Evolutionary conservation across 1,140 invertebrate species (phyloP), one percentile per base, ranked within the genome.

Genomic region (Drosophila azteca): DNA sequence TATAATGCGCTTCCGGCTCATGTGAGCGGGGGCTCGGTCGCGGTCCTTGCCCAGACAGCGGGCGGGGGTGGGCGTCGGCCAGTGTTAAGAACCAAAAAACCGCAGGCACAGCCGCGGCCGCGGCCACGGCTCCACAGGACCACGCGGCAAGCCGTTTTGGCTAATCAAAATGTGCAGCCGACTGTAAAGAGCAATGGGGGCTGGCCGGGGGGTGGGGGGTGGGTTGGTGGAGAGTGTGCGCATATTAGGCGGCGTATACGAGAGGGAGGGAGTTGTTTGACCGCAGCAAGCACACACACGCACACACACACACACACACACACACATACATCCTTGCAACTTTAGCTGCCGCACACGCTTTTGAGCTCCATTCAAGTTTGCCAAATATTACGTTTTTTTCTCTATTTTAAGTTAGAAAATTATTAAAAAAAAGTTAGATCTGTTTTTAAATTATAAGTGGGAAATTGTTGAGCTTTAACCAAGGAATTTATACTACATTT

Each of bases 1-100:
- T 85, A 87, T 82, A 85, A 78, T 82, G 66, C 83, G 82, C 82
- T 87, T 87, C 82, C 82, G 82, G 82, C 82, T 87, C 82, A 75
- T 82, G 71, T 75, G 73, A 59, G 69, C 46, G 17, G 43, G 35
- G 35, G 11, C 11, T 11, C 11, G 35, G 11, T 35, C 35, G 11
- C 35, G 11, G 3, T 9, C 11, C 35, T 4, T 3, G n/a, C 51
- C 65, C 82, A 85, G 82, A 87, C 81, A 67, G 63, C 53, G 22
- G 54, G 13, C 11, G 45, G 50, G 45, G 50, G 31, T 11, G 31
- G 31, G 5, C 24, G 17, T 20, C 29, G 8, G 7, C 7, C 7
- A 31, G 9, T 35, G 31, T 35, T 65, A 82, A 75, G 66, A 67
- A 74, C 67, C 78, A 68, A 78, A 81, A 80, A 75, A 20, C 17